Conservation (phyloP, 1,140 invertebrate genomes). For the Melanaphis sacchari region DNA sequence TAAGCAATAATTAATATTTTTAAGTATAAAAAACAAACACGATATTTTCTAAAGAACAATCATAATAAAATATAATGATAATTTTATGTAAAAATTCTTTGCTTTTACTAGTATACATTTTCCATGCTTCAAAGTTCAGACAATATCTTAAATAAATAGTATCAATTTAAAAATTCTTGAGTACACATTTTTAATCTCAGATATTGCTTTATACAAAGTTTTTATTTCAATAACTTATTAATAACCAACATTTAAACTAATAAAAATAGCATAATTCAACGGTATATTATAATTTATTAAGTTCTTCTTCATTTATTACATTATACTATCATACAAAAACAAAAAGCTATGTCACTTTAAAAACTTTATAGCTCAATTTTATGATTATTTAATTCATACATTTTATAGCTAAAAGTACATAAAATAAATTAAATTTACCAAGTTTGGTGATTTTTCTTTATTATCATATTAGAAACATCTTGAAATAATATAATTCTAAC, state of each 20-base stretch:
- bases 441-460: background rate
- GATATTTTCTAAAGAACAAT: too few species aligned
- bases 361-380: background rate
- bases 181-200: background rate
- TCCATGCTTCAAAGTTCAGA: background rate
- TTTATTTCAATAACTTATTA: background rate
- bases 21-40: too few species aligned
- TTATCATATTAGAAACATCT: background rate
- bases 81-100: background rate
- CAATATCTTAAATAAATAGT: background rate
- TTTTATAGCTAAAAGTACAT: background rate
- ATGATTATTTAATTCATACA: background rate
- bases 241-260: background rate
- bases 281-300: background rate
- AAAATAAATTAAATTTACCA: constrained; percentile 7
- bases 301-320: background rate
- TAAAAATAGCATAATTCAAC: background rate
- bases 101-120: background rate
- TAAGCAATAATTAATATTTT: too few species aligned
- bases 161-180: background rate
- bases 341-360: background rate
- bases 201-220: background rate
- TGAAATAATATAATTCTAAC: background rate
- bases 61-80: too few species aligned
- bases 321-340: background rate